Base-by-base conservation (phyloP, 2,888 invertebrate genomes). In the Therioaphis trifolii region DNA sequence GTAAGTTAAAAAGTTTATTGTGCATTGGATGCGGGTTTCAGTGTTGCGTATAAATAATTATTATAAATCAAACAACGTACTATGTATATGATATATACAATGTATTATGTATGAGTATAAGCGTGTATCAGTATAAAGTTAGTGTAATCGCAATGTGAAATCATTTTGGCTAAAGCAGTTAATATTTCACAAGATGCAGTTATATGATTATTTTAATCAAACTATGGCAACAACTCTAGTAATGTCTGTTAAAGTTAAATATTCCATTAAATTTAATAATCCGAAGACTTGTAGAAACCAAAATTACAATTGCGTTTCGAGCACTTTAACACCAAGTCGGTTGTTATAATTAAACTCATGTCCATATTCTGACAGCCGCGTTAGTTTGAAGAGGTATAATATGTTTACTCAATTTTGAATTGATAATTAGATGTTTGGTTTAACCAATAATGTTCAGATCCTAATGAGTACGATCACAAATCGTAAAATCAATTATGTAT, bases 241-340 rank as follows among this genome's bases (percentile, higher is more conserved):
- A 74, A 40, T 55, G 35, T 21, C 40, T 52, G 24, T 58, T 43
- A 24, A 75, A 75, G 58, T 75, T 75, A 58, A 58, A 75, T 75
- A 58, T 58, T 58, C 58, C 24, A 58, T 75, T 58, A 58, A 14
- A 75, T 58, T 75, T 43, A 58, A 75, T 75, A 75, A 75, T 75
- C 58, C 58, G 40, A 75, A 75, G 58, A 75, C 40, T 75, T 55
- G 21, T 24, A 69, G 9, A 18, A 7, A 69, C 55, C 55, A 15
- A 40, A 74, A 74, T 74, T 29, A 49, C 52, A 74, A 35, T 74
- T 5, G 40, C 11, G 12, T 58, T 40, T 40, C 24, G 4, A 72
- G 72, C 35, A 72, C 18, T 58, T 74, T 58, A 58, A 58, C 74
- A 58, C 74, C 40, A n/a, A 55, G 55, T 55, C 9, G 24, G 21